phyloP scores from a whole-genome alignment of 92 coral and sea anemone genomes.

The Epizoanthus fatuus region DNA sequence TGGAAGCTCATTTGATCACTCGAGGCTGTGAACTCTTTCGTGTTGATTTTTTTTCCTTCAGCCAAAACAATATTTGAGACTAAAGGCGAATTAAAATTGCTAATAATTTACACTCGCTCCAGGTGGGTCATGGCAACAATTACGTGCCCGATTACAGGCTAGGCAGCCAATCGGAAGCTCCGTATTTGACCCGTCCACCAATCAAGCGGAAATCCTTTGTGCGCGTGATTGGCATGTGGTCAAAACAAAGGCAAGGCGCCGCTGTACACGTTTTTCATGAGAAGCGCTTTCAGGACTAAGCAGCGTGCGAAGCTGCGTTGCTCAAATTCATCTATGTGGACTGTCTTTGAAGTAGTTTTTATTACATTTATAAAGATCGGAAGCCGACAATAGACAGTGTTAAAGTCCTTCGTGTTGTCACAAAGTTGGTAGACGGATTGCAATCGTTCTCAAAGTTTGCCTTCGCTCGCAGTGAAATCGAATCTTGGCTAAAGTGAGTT shows the following conservation, averaged over 20 bases:
- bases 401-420: background rate
- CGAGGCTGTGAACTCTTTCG: too few relatives aligned
- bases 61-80: too few relatives aligned
- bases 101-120: too few relatives aligned
- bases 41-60: too few relatives aligned
- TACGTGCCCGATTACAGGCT: background rate
- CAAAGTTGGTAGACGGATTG: background rate
- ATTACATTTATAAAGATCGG: background rate
- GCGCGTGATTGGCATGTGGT: conserved; percentile 43
- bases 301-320: background rate
- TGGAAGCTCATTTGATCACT: too few relatives aligned
- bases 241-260: conserved; percentile 30
- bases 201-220: conserved; percentile 25
- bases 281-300: background rate
- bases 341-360: background rate
- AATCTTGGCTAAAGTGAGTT: background rate
- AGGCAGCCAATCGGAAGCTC: conserved; percentile 17
- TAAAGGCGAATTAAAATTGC: too few relatives aligned
- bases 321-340: background rate
- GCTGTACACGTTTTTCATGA: background rate
- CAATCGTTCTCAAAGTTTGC: too few relatives aligned
- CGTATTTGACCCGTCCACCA: conserved; percentile 10
- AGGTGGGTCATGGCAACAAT: background rate
- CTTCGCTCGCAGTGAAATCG: background rate
- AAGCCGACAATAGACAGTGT: background rate